A percentile compares a stretch with the other conserved stretches of the same genome.
These are phyloP conservation scores for Drepana falcataria DNA, from an alignment of 2,888 invertebrate species.

Conservation along the genomic window DNA sequence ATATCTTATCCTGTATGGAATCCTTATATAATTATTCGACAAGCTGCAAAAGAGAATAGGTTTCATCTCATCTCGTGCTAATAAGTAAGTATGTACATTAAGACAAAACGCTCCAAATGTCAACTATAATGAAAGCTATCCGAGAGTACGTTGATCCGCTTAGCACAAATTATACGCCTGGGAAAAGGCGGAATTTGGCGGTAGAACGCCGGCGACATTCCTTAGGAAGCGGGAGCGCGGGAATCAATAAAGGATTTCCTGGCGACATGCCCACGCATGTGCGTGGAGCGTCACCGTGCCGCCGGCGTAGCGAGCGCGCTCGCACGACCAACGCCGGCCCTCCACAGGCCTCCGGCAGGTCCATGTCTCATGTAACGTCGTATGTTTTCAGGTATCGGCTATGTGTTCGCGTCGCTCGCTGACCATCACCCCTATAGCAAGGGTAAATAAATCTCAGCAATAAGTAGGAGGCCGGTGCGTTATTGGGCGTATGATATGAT, in stretches of 20 bases:
- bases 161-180: constrained; percentile 39
- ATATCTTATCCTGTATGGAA: too few relatives aligned
- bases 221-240: constrained; percentile 74
- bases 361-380: neutral
- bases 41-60: too few relatives aligned
- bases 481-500: constrained; percentile 77
- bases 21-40: too few relatives aligned
- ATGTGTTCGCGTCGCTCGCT: constrained; percentile 37
- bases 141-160: too few relatives aligned
- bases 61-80: too few relatives aligned
- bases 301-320: neutral
- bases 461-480: constrained; percentile 67
- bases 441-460: constrained; percentile 71
- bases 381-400: constrained; percentile 12
- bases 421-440: constrained; percentile 58
- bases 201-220: constrained; percentile 73
- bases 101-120: constrained; percentile 11
- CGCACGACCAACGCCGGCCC: constrained; percentile 26
- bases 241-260: constrained; percentile 79
- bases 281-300: constrained; percentile 45
- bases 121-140: constrained; percentile 36
- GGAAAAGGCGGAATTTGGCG: constrained; percentile 54
- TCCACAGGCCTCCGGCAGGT: constrained; percentile 12
- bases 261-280: constrained; percentile 77
- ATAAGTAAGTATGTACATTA: too few relatives aligned